These are phyloP conservation scores for Agrochola macilenta DNA, from an alignment of 2,888 invertebrate species.

Conservation along the genomic window DNA sequence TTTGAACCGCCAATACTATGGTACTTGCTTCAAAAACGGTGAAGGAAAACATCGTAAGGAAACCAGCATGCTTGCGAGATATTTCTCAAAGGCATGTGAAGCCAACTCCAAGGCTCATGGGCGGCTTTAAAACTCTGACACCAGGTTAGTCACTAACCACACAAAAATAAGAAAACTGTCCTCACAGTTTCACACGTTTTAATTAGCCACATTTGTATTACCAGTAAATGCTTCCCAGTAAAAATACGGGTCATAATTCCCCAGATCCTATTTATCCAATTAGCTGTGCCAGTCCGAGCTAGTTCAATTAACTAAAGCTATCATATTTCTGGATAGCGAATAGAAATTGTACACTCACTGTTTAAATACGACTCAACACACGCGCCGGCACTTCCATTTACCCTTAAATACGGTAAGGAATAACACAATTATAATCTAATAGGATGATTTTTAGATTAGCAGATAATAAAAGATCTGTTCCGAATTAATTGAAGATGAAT, in stretches of 20 bases:
- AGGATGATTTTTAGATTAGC: background rate
- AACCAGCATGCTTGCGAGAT: too few species aligned
- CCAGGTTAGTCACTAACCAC: too few species aligned
- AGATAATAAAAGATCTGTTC: background rate
- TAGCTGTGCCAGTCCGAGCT: conserved; percentile 39
- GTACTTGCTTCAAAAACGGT: too few species aligned
- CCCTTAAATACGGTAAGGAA: background rate
- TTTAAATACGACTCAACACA: conserved; percentile 30
- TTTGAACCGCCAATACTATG: too few species aligned
- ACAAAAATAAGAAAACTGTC: too few species aligned
- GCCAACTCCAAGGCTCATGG: too few species aligned
- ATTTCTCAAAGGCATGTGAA: too few species aligned
- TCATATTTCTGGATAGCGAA: conserved; percentile 45
- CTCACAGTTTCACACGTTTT: too few species aligned
- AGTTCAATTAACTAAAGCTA: conserved; percentile 54
- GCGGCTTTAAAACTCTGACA: too few species aligned
- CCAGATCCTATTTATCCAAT: conserved; percentile 54
- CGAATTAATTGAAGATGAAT: background rate
- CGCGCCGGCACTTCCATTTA: background rate
- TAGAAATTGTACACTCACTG: conserved; percentile 52
- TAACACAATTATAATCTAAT: background rate
- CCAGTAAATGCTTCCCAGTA: background rate
- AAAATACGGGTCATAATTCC: conserved; percentile 12
- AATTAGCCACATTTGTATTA: background rate
- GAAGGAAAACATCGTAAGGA: too few species aligned